Percentiles rank a stretch among this genome's conserved stretches.
phyloP scores from a whole-genome alignment of 2,797 vertebrate species.

The Poeciliopsis infans region DNA sequence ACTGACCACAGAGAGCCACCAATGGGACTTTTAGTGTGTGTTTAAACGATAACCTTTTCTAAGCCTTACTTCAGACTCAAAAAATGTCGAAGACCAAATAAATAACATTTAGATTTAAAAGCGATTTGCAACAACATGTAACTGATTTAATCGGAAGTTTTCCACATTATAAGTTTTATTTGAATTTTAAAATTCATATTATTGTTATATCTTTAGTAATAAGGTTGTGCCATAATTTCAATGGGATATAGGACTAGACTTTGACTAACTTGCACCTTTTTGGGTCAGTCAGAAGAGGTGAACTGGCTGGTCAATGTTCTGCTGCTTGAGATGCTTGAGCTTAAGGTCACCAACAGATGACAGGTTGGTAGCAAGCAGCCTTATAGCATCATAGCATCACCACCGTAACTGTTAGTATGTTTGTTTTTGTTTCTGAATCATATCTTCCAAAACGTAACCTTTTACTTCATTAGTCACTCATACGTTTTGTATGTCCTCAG shows the following conservation, averaged over 20 bases:
- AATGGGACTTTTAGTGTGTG: slow-evolving; percentile 47
- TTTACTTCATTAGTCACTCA: not conserved
- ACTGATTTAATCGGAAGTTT: not conserved
- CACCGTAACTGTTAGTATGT: not conserved
- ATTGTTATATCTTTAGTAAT: not conserved
- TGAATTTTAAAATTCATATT: not conserved
- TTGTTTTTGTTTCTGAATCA: not conserved
- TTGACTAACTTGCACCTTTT: not conserved
- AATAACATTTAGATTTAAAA: not conserved
- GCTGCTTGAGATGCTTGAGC: not conserved
- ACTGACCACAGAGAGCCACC: slow-evolving; percentile 67
- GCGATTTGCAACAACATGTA: not conserved
- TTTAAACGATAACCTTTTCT: slow-evolving; percentile 51
- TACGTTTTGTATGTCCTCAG: not conserved
- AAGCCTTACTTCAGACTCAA: not conserved
- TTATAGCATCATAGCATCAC: not conserved
- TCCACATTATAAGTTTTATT: not conserved
- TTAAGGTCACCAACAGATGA: not conserved
- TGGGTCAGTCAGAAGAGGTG: not conserved
- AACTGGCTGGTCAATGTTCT: not conserved
- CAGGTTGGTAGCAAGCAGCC: not conserved
- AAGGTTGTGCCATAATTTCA: not conserved
- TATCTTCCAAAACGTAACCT: not conserved
- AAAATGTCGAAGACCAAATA: not conserved
- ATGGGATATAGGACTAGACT: not conserved